Conservation (phyloP, 2,888 invertebrate species). For the Drosophila planitibia region DNA sequence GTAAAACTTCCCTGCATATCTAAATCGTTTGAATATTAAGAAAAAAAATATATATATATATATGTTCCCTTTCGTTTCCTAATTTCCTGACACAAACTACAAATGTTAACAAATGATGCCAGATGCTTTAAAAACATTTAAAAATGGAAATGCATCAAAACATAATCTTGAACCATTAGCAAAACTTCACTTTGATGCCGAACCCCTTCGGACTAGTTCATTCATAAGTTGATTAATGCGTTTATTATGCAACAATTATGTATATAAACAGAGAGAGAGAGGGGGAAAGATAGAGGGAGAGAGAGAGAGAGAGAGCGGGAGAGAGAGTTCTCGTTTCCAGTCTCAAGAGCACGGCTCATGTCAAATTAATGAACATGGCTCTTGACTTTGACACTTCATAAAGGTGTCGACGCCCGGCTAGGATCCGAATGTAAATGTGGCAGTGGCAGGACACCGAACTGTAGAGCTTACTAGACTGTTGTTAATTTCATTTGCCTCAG, state of each 20-base stretch:
- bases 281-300: not conserved
- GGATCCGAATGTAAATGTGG: conserved; percentile 34
- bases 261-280: conserved; percentile 57
- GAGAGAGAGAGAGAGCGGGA: not conserved
- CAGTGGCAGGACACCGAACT: conserved; percentile 23
- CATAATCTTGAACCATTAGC: conserved; percentile 68
- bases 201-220: conserved; percentile 45
- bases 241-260: conserved; percentile 82
- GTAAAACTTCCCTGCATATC: not conserved
- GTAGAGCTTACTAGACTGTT: conserved; percentile 41
- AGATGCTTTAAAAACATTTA: conserved; percentile 47
- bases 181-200: conserved; percentile 28
- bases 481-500: conserved; percentile 73
- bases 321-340: conserved; percentile 66
- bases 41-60: not conserved
- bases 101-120: conserved; percentile 61
- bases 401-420: conserved; percentile 70
- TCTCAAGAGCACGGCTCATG: conserved; percentile 70
- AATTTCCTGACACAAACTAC: conserved; percentile 21
- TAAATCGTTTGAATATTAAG: not conserved
- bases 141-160: conserved; percentile 55
- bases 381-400: conserved; percentile 81
- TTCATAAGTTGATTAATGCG: conserved; percentile 76
- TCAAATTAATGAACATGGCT: conserved; percentile 78
- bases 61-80: conserved; percentile 3